These are phyloP conservation scores for Callosobruchus maculatus DNA, from an alignment of 2,888 invertebrate species.

Conservation along the genomic window DNA sequence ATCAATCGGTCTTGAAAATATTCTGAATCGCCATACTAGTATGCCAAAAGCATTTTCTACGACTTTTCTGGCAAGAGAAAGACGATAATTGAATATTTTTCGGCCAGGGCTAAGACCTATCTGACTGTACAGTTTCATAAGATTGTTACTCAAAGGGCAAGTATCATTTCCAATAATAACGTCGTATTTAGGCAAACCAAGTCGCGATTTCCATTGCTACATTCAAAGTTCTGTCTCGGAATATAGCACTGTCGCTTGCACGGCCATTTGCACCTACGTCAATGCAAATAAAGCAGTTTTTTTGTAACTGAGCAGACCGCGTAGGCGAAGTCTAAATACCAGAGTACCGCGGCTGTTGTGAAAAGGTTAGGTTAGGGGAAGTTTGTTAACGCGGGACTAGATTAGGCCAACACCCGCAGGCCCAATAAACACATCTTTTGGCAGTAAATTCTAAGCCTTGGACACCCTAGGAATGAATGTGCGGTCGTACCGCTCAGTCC, in stretches of 20 bases:
- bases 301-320: no score
- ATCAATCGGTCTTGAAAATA: conserved; percentile 5
- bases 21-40: conserved; percentile 14
- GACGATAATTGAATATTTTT: conserved; percentile 9
- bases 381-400: no score
- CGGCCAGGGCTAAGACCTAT: neutral
- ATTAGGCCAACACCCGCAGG: no score
- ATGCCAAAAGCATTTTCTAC: conserved; percentile 6
- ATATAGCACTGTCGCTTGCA: conserved; percentile 8
- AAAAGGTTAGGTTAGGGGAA: no score
- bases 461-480: no score
- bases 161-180: conserved; percentile 9
- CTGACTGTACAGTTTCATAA: conserved; percentile 6
- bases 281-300: conserved; percentile 6
- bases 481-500: no score
- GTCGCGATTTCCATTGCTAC: conserved; percentile 5
- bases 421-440: no score
- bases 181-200: conserved; percentile 2
- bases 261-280: conserved; percentile 8
- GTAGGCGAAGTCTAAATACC: no score
- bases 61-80: conserved; percentile 2
- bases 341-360: no score
- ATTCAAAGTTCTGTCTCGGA: conserved; percentile 5
- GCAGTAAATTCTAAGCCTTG: no score
- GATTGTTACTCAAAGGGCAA: conserved; percentile 6